These are phyloP conservation scores for Dicycla oo DNA, from an alignment of 2,888 invertebrate genomes.

Conservation along the genomic window DNA sequence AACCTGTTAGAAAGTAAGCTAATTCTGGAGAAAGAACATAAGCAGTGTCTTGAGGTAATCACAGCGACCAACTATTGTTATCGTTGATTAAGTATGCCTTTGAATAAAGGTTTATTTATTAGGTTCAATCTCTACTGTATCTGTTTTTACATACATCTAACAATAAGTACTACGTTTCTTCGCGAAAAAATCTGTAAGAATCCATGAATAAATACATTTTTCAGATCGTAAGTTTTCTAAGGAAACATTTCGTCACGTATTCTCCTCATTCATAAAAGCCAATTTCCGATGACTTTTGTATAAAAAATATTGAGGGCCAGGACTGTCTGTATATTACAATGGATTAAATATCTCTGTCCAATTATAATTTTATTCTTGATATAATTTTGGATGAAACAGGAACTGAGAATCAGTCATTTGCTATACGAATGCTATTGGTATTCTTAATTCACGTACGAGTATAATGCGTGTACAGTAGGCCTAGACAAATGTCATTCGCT, in stretches of 20 bases:
- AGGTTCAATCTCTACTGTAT: background rate
- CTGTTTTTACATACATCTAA: background rate
- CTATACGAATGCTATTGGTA: background rate
- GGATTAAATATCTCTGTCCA: constrained; percentile 12
- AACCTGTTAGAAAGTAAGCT: too few relatives aligned
- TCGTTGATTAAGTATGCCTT: too few relatives aligned
- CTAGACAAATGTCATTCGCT: too few relatives aligned
- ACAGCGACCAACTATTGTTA: too few relatives aligned
- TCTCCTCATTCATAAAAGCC: background rate
- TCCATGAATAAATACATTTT: background rate
- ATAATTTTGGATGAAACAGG: constrained; percentile 3
- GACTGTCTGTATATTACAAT: background rate
- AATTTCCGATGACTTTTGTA: background rate
- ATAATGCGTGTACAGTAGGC: too few relatives aligned
- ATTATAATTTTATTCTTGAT: constrained; percentile 30
- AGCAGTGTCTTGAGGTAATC: too few relatives aligned
- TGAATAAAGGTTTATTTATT: too few relatives aligned
- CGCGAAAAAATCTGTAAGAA: background rate
- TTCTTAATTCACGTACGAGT: background rate
- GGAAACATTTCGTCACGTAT: background rate
- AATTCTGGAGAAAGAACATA: too few relatives aligned
- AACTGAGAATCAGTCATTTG: background rate
- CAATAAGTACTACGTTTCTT: background rate
- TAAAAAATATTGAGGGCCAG: background rate
- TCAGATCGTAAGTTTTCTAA: background rate